Evolutionary conservation across 2,888 invertebrate genomes (phyloP).

Genomic region (Lamproptera curius): DNA sequence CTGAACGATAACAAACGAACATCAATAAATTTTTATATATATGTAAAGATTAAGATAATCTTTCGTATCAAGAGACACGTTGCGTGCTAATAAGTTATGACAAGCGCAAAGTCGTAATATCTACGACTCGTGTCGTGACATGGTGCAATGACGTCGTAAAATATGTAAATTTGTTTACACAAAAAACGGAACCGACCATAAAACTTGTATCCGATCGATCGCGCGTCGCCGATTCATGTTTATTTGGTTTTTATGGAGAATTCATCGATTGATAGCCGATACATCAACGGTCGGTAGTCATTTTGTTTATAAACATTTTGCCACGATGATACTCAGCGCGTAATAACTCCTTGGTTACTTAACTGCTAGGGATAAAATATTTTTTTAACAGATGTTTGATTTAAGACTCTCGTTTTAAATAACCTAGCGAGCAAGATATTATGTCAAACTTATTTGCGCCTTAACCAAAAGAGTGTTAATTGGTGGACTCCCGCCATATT

Average conservation of each 20-base stretch:
- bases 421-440: too few species aligned
- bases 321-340: neutral
- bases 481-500: too few species aligned
- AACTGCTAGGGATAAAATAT: neutral
- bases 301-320: neutral
- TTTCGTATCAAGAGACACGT: neutral
- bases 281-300: neutral
- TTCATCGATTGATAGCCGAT: slow-evolving; percentile 2
- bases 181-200: neutral
- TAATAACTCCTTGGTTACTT: neutral
- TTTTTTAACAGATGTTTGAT: neutral
- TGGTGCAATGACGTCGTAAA: neutral
- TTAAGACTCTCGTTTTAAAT: too few species aligned
- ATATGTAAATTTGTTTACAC: neutral
- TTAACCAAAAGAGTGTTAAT: too few species aligned
- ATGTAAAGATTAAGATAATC: neutral
- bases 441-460: too few species aligned
- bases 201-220: slow-evolving; percentile 1
- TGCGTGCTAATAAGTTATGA: too few species aligned
- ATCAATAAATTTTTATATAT: neutral
- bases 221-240: slow-evolving; percentile 1
- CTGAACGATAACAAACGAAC: neutral
- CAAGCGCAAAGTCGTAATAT: too few species aligned
- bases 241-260: slow-evolving; percentile 9
- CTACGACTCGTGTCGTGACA: too few species aligned